These are phyloP conservation scores for Musca domestica DNA, from an alignment of 1,140 invertebrate genomes.

Conservation along the genomic window DNA sequence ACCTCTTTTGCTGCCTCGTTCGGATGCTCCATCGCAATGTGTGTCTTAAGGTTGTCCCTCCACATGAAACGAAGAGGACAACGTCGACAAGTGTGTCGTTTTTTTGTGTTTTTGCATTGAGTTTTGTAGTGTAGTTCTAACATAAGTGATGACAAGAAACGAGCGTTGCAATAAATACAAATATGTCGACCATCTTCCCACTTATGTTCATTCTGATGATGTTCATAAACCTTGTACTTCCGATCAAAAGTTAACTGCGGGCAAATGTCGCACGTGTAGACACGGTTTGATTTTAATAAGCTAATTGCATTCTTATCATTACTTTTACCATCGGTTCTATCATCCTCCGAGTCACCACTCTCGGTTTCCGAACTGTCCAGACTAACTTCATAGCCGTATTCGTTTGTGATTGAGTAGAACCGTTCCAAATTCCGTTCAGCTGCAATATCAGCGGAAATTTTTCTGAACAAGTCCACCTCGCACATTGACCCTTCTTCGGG, in stretches of 20 bases:
- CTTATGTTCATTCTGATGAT: constrained; percentile 37
- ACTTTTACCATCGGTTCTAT: neutral
- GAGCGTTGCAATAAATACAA: constrained; percentile 37
- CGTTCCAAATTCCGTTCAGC: constrained; percentile 33
- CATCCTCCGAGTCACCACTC: constrained; percentile 32
- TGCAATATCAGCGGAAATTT: constrained; percentile 36
- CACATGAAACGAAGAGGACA: constrained; percentile 46
- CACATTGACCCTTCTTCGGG: constrained; percentile 32
- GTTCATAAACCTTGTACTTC: constrained; percentile 41
- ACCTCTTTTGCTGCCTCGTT: constrained; percentile 21
- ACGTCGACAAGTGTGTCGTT: constrained; percentile 41
- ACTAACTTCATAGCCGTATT: constrained; percentile 39
- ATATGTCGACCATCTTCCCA: constrained; percentile 31
- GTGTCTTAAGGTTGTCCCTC: constrained; percentile 42
- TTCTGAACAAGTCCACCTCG: constrained; percentile 28
- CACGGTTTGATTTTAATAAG: constrained; percentile 10
- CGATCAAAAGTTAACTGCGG: constrained; percentile 47
- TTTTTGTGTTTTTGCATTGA: constrained; percentile 38
- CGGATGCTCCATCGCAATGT: constrained; percentile 21
- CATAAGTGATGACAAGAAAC: constrained; percentile 37
- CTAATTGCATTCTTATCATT: neutral
- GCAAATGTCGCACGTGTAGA: constrained; percentile 53
- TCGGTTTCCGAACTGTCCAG: constrained; percentile 49
- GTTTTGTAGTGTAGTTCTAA: constrained; percentile 39
- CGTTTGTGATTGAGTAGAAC: constrained; percentile 46